Base-by-base conservation (phyloP, 1,140 invertebrate species). In the Diabrotica virgifera region DNA sequence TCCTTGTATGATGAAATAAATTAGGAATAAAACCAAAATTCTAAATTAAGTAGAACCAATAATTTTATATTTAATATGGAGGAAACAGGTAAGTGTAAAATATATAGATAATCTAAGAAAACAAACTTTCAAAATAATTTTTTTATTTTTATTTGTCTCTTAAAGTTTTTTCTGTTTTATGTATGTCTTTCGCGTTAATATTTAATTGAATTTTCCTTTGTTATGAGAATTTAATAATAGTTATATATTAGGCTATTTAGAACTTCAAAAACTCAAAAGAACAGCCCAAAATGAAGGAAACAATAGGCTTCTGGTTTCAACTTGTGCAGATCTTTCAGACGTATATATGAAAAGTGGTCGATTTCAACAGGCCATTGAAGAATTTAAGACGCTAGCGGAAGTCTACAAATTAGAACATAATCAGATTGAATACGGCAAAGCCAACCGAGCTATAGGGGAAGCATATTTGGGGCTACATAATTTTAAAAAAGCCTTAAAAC, bases 401-500 rank as follows among this genome's bases (percentile, higher is more conserved):
- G 78, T 89, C 9, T 89, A 87, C 72, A 83, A 89, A 64, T 82
- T 80, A 38, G 74, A 91, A 54, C 80, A 84, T 2, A 87, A 92
- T 69, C 81, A 82, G 59, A 79, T 95, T 68, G 89, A 90, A 65
- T 85, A 85, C 79, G 94, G 87, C 0, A 85, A 90, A 64, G 89
- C 90, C 4, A 88, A 95, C 75, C 80, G 95, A 65, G 94, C 92
- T 84, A 89, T 96, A 53, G 94, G 94, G 6, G 95, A 98, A 81
- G 91, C 92, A 77, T 90, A 88, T 67, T 88, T 87, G 76, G 80
- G 88, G 51, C 74, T 91, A 54, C 87, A 85, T 35, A 83, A 92
- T 11, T 95, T 89, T 80, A 83, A 89, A 50, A 85, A 90, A 71
- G 94, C 95, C 52, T 81, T 95, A 13, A 81, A 86, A 62, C 87